phyloP scores from a whole-genome alignment of 2,113 vertebrate genomes.

The Oreochromis spilurus region DNA sequence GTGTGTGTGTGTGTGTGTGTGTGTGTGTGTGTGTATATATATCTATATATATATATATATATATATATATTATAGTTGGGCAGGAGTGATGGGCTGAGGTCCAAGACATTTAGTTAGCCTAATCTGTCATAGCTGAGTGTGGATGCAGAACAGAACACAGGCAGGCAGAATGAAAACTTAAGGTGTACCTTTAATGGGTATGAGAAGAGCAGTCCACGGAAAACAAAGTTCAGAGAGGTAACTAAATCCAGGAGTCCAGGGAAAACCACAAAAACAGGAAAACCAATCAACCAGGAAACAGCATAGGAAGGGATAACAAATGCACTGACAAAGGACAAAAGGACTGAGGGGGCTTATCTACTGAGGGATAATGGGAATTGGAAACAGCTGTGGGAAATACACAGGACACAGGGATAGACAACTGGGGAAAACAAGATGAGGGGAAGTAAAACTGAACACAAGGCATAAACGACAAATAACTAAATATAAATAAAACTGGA shows the following conservation, averaged over 20 bases:
- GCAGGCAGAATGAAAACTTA: neutral
- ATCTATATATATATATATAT: neutral
- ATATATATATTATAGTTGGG: neutral
- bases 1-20: too few relatives aligned
- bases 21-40: too few relatives aligned
- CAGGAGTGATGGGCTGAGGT: neutral
- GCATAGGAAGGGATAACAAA: neutral
- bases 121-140: neutral
- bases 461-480: neutral
- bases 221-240: neutral
- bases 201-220: neutral
- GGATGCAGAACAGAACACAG: neutral
- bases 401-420: neutral
- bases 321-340: neutral
- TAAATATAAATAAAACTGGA: too few relatives aligned
- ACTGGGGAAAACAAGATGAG: neutral
- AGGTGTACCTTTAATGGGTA: neutral
- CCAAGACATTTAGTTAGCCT: neutral
- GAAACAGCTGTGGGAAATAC: neutral
- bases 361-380: neutral
- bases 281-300: neutral
- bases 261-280: neutral
- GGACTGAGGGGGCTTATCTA: fast-evolving
- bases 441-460: neutral
- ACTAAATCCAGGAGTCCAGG: neutral